Base-by-base conservation (phyloP, 2,888 invertebrate species). In the Ommatoiulus sabulosus region DNA sequence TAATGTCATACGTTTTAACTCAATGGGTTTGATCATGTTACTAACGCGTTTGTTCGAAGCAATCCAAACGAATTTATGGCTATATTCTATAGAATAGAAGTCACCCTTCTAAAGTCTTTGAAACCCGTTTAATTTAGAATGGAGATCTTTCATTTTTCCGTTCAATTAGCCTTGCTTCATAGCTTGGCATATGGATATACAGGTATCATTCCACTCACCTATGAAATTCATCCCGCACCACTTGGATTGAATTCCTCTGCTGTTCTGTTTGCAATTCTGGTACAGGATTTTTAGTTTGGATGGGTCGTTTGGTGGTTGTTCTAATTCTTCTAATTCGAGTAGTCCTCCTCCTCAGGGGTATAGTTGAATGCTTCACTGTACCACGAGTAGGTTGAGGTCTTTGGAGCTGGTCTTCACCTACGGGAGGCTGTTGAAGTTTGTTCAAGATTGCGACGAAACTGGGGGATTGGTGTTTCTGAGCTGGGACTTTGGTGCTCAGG, bases 381-480 rank as follows among this genome's bases (percentile, higher is more conserved):
- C 48, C 57, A 48, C 52, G 87, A 87, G 8, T 87, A n/a, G 87
- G 43, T 8, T 52, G 87, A 20, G 87, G 87, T 52, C 48, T 87
- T 52, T 87, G 87, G 7, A 87, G 48, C 24, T 87, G 87, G n/a
- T 87, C 87, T 52, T 87, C 87, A 6, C 52, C 87, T 52, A 8
- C 10, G n/a, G 87, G 7, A 20, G 24, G 57, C 24, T 52, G 7
- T 12, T 52, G 87, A 52, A 87, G 48, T 35, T 57, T 57, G 15
- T 52, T 87, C 24, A 87, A 87, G 17, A 87, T 87, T n/a, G 87
- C 87, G n/a, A 8, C 87, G 24, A 87, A 52, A 20, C 87, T 52
- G 12, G 87, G 87, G n/a, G 87, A 87, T 87, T 87, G 87, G 2
- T 12, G 86, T 12, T 46, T 44, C 44, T 3, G 7, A 44, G 3